Conservation (phyloP, 2,113 vertebrate genomes). For the Caracal caracal region DNA sequence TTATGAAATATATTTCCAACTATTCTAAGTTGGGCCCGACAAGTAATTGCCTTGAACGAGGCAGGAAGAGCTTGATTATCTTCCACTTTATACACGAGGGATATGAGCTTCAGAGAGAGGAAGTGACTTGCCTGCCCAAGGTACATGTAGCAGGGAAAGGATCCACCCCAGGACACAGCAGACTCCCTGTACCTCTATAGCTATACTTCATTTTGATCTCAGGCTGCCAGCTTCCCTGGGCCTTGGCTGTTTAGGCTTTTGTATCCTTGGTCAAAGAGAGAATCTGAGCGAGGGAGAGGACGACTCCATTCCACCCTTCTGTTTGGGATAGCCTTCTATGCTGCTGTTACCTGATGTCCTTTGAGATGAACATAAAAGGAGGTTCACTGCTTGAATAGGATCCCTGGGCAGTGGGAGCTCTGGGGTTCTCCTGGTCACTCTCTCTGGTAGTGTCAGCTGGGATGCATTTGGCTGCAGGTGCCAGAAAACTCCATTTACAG, state of each 20-base stretch:
- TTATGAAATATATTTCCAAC: background rate
- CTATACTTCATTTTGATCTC: background rate
- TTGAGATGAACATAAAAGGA: background rate
- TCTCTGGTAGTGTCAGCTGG: background rate
- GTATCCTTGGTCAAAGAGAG: background rate
- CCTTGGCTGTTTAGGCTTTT: background rate
- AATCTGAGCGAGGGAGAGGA: background rate
- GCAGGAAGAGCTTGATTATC: background rate
- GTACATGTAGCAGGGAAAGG: background rate
- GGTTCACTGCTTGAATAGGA: background rate
- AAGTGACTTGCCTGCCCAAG: background rate
- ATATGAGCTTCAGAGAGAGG: background rate
- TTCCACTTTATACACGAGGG: background rate
- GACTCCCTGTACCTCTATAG: no score
- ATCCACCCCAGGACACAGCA: background rate
- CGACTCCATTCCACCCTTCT: background rate
- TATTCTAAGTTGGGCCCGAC: background rate
- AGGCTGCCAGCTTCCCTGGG: background rate
- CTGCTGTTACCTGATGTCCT: background rate
- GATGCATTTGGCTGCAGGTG: background rate
- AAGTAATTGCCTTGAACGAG: background rate
- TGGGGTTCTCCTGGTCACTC: background rate
- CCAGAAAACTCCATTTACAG: background rate
- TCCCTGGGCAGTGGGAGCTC: background rate
- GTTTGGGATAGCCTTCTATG: background rate